Percentiles rank a stretch among this genome's conserved stretches.
Evolutionary conservation across 1,140 invertebrate species (phyloP).

Genomic region (Chlorops oryzae): DNA sequence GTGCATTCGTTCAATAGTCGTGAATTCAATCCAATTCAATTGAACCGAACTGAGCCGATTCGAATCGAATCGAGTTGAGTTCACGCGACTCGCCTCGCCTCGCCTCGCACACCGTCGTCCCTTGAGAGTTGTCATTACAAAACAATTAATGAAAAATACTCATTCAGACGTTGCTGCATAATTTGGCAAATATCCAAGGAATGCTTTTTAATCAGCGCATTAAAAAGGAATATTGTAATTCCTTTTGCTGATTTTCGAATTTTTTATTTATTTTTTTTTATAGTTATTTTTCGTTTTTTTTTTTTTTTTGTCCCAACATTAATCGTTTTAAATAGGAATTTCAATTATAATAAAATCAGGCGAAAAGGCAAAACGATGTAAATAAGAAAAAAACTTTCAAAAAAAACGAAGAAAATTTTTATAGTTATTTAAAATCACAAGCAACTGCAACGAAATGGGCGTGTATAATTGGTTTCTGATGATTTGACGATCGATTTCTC

Average conservation of each 20-base stretch:
- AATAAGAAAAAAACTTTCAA: slow-evolving; percentile 1
- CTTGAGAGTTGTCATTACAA: slow-evolving; percentile 45
- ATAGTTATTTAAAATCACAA: slow-evolving; percentile 9
- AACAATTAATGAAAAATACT: background rate
- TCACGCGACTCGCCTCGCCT: too few relatives aligned
- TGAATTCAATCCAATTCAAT: too few relatives aligned
- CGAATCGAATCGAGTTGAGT: too few relatives aligned
- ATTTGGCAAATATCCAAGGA: slow-evolving; percentile 47
- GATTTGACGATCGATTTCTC: too few relatives aligned
- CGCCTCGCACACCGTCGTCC: too few relatives aligned
- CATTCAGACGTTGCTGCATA: slow-evolving; percentile 22
- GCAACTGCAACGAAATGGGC: too few relatives aligned
- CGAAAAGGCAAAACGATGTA: background rate
- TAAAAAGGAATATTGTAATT: slow-evolving; percentile 16
- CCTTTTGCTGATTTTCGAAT: slow-evolving; percentile 26
- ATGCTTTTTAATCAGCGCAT: slow-evolving; percentile 47
- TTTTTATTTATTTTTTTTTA: slow-evolving; percentile 33
- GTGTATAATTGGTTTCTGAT: too few relatives aligned
- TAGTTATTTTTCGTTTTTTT: slow-evolving; percentile 41
- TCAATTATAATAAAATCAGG: background rate
- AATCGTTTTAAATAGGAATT: slow-evolving; percentile 5
- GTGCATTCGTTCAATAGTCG: too few relatives aligned
- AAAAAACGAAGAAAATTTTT: slow-evolving; percentile 3
- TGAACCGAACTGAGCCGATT: too few relatives aligned
- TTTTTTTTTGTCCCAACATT: slow-evolving; percentile 25